These are phyloP conservation scores for Sorex araneus DNA, from an alignment of 2,113 vertebrate genomes.

Conservation along the genomic window DNA sequence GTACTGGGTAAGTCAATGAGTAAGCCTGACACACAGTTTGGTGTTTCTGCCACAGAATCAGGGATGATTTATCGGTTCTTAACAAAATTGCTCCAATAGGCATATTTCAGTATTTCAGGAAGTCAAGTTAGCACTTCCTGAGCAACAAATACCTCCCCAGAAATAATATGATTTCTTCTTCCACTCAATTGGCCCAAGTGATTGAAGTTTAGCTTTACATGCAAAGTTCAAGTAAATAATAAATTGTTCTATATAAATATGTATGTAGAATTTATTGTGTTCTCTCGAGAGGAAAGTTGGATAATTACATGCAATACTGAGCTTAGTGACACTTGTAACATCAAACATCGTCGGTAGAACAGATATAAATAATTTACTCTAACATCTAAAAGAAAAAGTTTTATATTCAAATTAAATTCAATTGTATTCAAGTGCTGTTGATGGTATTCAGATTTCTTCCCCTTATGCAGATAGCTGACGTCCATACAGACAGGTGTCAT, in stretches of 20 bases:
- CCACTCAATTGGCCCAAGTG: slow-evolving; percentile 40
- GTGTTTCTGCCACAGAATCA: neutral
- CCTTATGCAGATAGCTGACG: neutral
- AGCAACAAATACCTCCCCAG: neutral
- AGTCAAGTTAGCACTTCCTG: neutral
- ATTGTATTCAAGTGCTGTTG: neutral
- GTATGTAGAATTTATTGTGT: slow-evolving; percentile 34
- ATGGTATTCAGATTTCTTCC: neutral
- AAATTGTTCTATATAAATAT: slow-evolving; percentile 42
- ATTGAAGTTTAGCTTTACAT: slow-evolving; percentile 53
- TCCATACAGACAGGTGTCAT: too few relatives aligned
- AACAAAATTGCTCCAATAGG: neutral
- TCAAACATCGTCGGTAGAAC: slow-evolving; percentile 28
- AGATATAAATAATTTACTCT: slow-evolving; percentile 28
- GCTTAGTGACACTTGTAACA: slow-evolving; percentile 39
- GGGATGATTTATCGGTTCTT: neutral
- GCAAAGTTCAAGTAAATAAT: slow-evolving; percentile 52
- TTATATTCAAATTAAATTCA: neutral
- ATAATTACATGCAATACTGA: slow-evolving; percentile 22
- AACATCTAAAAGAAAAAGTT: neutral
- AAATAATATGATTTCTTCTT: slow-evolving; percentile 4
- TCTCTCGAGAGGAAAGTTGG: slow-evolving; percentile 49
- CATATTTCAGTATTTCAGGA: neutral
- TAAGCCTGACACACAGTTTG: neutral
- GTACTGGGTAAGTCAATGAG: neutral